Evolutionary conservation across 1,140 invertebrate species (phyloP).

Genomic region (Diachasmimorpha longicaudata): DNA sequence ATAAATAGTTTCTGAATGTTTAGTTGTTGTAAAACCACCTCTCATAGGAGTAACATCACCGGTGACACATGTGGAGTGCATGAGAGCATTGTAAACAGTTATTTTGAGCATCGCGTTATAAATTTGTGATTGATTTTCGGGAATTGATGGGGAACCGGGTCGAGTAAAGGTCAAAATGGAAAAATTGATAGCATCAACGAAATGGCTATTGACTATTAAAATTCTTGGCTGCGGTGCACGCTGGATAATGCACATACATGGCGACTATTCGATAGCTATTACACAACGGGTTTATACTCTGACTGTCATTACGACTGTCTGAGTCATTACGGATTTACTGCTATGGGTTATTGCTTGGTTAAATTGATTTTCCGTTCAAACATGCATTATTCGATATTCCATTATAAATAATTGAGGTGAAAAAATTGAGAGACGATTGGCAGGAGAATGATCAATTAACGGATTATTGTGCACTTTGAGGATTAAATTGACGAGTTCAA

Average conservation of each 20-base stretch:
- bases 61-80: neutral
- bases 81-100: neutral
- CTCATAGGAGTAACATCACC: neutral
- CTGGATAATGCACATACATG: neutral
- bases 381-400: neutral
- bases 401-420: neutral
- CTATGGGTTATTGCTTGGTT: neutral
- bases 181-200: slow-evolving; percentile 21
- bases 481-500: too few relatives aligned
- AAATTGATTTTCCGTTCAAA: slow-evolving; percentile 14
- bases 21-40: too few relatives aligned
- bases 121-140: neutral
- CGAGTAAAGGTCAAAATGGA: slow-evolving; percentile 14
- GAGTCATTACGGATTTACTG: slow-evolving; percentile 24
- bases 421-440: neutral
- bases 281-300: neutral
- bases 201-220: slow-evolving; percentile 11
- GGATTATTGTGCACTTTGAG: neutral
- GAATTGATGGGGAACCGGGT: neutral
- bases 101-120: neutral
- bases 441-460: too few relatives aligned
- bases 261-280: neutral
- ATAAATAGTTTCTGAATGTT: too few relatives aligned
- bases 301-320: slow-evolving; percentile 15
- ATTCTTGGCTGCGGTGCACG: slow-evolving; percentile 10